Percentiles rank a stretch among this genome's conserved stretches.
phyloP scores from a whole-genome alignment of 2,113 vertebrate genomes.

The Callionymus lyra region DNA sequence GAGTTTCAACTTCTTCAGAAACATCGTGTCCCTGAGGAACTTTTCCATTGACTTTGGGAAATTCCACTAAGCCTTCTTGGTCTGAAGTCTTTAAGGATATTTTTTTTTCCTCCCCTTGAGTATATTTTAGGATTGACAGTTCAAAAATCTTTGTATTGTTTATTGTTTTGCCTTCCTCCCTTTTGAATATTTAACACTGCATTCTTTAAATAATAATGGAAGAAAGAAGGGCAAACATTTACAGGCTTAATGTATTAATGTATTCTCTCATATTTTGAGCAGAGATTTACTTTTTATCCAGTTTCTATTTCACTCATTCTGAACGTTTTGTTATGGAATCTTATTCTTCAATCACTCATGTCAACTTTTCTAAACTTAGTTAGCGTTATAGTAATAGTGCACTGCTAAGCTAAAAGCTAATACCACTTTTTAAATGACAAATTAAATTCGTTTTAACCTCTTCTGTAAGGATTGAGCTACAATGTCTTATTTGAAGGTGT shows the following conservation, averaged over 20 bases:
- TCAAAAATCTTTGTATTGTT: slow-evolving; percentile 45
- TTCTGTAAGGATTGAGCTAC: too few relatives aligned
- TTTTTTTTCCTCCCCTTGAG: slow-evolving; percentile 44
- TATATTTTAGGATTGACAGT: slow-evolving; percentile 49
- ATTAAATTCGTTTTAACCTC: too few relatives aligned
- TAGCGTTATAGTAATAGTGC: too few relatives aligned
- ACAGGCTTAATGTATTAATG: too few relatives aligned
- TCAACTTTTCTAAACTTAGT: too few relatives aligned
- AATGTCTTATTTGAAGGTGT: too few relatives aligned
- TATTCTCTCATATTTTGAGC: slow-evolving; percentile 11
- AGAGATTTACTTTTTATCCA: slow-evolving; percentile 1
- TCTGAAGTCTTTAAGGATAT: slow-evolving; percentile 42
- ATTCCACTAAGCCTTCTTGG: slow-evolving; percentile 17
- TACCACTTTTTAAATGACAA: too few relatives aligned
- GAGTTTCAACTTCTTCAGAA: slow-evolving; percentile 48
- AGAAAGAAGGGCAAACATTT: slow-evolving; percentile 15
- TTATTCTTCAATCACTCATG: too few relatives aligned
- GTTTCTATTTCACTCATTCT: too few relatives aligned
- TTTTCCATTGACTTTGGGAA: slow-evolving; percentile 30
- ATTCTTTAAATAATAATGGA: slow-evolving; percentile 54
- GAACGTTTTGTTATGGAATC: too few relatives aligned
- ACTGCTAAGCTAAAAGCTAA: too few relatives aligned
- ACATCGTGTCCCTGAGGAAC: slow-evolving; percentile 48
- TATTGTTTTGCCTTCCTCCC: slow-evolving; percentile 43
- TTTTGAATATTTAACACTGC: slow-evolving; percentile 25